These are phyloP conservation scores for Nipponacmea schrenckii DNA, from an alignment of 2,888 invertebrate species.

Conservation along the genomic window DNA sequence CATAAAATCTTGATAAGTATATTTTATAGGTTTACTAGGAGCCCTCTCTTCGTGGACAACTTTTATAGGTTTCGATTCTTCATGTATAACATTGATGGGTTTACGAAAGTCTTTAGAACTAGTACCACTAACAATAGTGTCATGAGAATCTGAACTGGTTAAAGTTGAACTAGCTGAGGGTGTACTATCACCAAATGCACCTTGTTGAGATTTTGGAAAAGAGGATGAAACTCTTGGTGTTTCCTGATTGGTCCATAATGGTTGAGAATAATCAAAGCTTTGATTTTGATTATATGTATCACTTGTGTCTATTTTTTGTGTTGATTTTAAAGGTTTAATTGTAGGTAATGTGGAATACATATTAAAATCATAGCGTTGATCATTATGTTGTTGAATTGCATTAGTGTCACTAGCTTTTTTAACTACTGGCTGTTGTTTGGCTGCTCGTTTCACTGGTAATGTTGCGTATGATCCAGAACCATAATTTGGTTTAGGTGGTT, in stretches of 20 bases:
- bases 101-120: slow-evolving; percentile 25
- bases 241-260: slow-evolving; percentile 36
- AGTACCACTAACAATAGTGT: slow-evolving; percentile 30
- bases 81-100: slow-evolving; percentile 17
- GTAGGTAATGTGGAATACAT: slow-evolving; percentile 42
- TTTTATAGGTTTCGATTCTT: slow-evolving; percentile 33
- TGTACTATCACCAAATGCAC: slow-evolving; percentile 29
- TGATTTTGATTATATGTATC: background rate
- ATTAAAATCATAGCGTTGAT: slow-evolving; percentile 33
- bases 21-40: background rate
- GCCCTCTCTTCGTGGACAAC: slow-evolving; percentile 35
- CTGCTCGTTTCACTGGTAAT: slow-evolving; percentile 38
- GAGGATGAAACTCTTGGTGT: slow-evolving; percentile 11
- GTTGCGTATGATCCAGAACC: slow-evolving; percentile 43
- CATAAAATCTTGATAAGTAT: background rate
- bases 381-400: slow-evolving; percentile 8
- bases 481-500: slow-evolving; percentile 21
- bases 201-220: slow-evolving; percentile 11
- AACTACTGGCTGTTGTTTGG: slow-evolving; percentile 9
- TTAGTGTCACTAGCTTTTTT: slow-evolving; percentile 10
- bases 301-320: slow-evolving; percentile 22
- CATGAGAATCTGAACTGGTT: slow-evolving; percentile 38
- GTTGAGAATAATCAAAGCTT: slow-evolving; percentile 33
- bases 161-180: slow-evolving; percentile 35
- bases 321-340: slow-evolving; percentile 39